Conservation (phyloP, 30 jellyfish, hydroid and myxozoan genomes). For the Pelagia noctiluca region DNA sequence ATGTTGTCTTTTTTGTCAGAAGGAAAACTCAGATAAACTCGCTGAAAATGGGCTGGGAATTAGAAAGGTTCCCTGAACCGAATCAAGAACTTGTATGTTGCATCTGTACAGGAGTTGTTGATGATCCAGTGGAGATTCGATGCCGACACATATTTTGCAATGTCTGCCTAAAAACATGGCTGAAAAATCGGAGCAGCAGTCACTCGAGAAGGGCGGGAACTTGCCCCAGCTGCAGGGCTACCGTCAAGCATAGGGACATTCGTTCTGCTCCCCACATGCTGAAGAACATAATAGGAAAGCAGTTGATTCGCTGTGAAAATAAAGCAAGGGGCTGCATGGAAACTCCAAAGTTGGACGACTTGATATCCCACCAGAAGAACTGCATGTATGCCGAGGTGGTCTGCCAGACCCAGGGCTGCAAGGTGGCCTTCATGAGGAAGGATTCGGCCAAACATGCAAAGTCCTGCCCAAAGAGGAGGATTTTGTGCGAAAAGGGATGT, state of each 20-base stretch:
- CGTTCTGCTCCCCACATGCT: constrained; percentile 66
- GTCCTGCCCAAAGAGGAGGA: constrained; percentile 64
- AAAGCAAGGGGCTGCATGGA: constrained; percentile 66
- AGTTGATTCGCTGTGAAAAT: constrained; percentile 59
- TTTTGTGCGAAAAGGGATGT: constrained; percentile 70
- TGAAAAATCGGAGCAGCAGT: no score
- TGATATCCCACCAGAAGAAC: constrained; percentile 32
- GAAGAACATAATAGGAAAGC: constrained; percentile 74
- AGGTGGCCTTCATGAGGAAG: constrained; percentile 33
- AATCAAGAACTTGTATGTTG: constrained; percentile 70
- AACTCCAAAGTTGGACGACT: constrained; percentile 44
- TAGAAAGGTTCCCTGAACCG: constrained; percentile 77
- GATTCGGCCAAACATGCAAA: constrained; percentile 49
- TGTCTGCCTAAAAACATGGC: constrained; percentile 70
- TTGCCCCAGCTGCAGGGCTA: constrained; percentile 82
- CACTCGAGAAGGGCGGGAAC: constrained; percentile 11
- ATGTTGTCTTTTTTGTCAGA: no score
- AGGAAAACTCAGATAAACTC: no score
- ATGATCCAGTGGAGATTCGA: constrained; percentile 80
- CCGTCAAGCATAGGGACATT: constrained; percentile 45
- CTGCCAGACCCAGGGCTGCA: constrained; percentile 68
- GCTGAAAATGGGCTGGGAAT: constrained; percentile 86
- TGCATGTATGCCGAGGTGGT: constrained; percentile 41
- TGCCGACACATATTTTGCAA: constrained; percentile 80
- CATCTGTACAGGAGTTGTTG: constrained; percentile 75